Conservation (phyloP, 2,113 vertebrate genomes). For the Gavialis gangeticus region DNA sequence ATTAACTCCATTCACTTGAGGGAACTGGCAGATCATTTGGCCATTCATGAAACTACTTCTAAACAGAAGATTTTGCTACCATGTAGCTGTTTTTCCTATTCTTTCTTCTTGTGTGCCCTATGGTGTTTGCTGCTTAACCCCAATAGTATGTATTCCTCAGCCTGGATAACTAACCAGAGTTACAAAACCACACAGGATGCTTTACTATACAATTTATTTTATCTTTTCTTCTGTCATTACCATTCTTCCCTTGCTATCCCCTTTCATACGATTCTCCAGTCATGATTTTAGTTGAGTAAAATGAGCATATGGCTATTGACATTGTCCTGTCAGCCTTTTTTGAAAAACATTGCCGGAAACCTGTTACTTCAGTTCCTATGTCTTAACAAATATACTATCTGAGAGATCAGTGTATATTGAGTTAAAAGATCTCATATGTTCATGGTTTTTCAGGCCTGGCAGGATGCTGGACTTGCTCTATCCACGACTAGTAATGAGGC, state of each 20-base stretch:
- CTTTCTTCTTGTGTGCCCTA: too few relatives aligned
- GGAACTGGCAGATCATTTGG: background rate
- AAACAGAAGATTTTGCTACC: too few relatives aligned
- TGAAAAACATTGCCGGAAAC: background rate
- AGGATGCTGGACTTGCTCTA: conserved; percentile 84
- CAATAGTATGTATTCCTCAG: too few relatives aligned
- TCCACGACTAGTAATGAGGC: conserved; percentile 92
- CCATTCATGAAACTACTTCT: background rate
- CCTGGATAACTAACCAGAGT: too few relatives aligned
- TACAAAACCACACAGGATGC: background rate
- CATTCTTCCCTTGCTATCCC: background rate
- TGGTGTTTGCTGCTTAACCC: too few relatives aligned
- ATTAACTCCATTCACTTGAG: background rate
- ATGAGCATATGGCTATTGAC: background rate
- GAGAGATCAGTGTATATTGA: background rate
- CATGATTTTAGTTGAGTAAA: background rate
- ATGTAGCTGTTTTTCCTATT: too few relatives aligned
- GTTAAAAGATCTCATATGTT: background rate
- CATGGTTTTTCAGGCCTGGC: conserved; percentile 86
- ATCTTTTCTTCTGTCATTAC: background rate
- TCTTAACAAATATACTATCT: background rate
- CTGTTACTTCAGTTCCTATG: too few relatives aligned
- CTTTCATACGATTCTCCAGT: background rate
- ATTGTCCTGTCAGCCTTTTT: background rate
- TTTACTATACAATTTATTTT: background rate